Evolutionary conservation across 2,113 vertebrate species (phyloP).

Genomic region (Bubo scandiacus): DNA sequence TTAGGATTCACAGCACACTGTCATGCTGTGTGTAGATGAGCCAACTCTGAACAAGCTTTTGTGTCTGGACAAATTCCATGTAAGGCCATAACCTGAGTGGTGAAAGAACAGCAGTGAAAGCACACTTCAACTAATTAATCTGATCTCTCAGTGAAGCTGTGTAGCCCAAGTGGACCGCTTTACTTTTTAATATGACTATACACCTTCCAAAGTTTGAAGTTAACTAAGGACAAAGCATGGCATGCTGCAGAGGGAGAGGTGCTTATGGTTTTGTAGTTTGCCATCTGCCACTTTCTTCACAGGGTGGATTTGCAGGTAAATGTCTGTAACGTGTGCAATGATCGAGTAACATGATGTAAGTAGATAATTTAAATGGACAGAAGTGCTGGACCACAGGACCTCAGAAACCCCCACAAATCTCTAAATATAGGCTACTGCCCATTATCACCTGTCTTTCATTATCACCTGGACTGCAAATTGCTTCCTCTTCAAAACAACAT

Average conservation of each 20-base stretch:
- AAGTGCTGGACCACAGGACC: not conserved
- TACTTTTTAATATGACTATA: not conserved
- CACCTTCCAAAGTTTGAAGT: not conserved
- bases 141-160: not conserved
- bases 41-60: not conserved
- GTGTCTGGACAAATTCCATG: not conserved
- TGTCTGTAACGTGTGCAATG: not conserved
- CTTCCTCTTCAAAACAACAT: not conserved
- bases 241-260: not conserved
- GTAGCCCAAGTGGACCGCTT: not conserved
- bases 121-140: not conserved
- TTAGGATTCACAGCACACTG: not conserved
- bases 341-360: not conserved
- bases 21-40: not conserved
- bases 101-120: not conserved
- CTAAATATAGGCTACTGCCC: not conserved
- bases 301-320: not conserved
- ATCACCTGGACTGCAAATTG: not conserved
- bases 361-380: not conserved
- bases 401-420: not conserved
- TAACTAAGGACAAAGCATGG: not conserved
- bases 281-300: not conserved
- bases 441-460: not conserved
- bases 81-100: not conserved
- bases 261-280: not conserved